Conservation (phyloP, 2,888 invertebrate genomes). For the Conistra vaccinii region DNA sequence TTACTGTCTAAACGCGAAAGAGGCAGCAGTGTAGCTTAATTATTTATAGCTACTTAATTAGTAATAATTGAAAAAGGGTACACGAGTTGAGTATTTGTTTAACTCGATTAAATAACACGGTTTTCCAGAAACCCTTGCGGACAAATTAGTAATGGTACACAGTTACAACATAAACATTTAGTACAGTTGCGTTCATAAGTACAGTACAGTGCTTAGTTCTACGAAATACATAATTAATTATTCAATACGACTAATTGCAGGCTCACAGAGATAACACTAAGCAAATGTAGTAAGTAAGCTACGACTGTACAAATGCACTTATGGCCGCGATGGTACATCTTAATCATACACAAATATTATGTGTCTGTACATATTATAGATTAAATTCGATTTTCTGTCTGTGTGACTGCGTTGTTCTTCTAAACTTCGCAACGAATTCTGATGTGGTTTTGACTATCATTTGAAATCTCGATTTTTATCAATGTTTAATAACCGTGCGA, state of each 20-base stretch:
- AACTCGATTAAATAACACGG: neutral
- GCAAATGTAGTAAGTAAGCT: neutral
- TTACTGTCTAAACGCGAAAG: neutral
- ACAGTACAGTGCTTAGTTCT: conserved; percentile 2
- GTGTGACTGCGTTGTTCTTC: too few species aligned
- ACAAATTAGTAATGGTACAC: neutral
- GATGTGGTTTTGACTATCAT: too few species aligned
- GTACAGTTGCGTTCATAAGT: neutral
- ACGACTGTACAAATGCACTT: neutral
- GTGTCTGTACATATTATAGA: too few species aligned
- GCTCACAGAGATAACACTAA: neutral
- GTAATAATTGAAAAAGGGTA: neutral
- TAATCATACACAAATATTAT: too few species aligned
- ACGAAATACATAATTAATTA: conserved; percentile 7
- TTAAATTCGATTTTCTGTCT: too few species aligned
- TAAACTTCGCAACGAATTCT: too few species aligned
- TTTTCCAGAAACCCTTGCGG: neutral
- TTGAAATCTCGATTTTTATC: too few species aligned
- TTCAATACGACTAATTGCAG: neutral
- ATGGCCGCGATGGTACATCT: neutral
- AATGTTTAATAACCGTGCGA: too few species aligned
- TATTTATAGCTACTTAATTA: neutral
- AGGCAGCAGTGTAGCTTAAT: neutral
- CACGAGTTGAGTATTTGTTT: neutral
- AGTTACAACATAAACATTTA: neutral